Percentiles rank a stretch among this genome's conserved stretches.
phyloP scores from a whole-genome alignment of 2,888 invertebrate species.

The Bhutanitis thaidina region DNA sequence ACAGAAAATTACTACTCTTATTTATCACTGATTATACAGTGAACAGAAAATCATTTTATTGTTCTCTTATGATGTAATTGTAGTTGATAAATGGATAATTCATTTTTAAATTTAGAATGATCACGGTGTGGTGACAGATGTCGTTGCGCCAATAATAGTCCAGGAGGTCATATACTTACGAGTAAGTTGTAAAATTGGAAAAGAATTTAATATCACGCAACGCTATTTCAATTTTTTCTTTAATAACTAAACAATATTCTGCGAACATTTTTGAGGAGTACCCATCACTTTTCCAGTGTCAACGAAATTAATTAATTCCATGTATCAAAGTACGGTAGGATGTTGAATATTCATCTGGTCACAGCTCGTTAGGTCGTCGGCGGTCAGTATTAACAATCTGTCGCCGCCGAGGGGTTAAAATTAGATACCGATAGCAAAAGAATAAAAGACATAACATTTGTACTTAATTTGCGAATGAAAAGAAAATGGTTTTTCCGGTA shows the following conservation, averaged over 20 bases:
- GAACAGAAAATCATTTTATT: background rate
- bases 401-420: constrained; percentile 37
- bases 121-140: background rate
- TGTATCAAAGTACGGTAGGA: constrained; percentile 33
- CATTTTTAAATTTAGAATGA: background rate
- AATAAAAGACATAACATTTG: constrained; percentile 8
- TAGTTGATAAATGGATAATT: background rate
- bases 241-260: no score
- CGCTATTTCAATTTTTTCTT: no score
- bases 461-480: background rate
- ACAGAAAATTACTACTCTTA: constrained; percentile 49
- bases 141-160: background rate
- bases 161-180: no score
- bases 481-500: background rate
- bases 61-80: background rate
- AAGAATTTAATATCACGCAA: no score
- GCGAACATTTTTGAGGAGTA: background rate
- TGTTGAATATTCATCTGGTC: constrained; percentile 72
- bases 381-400: constrained; percentile 67
- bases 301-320: constrained; percentile 62
- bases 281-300: constrained; percentile 33
- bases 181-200: no score
- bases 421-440: constrained; percentile 21
- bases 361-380: constrained; percentile 70
- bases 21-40: constrained; percentile 33